phyloP scores from a whole-genome alignment of 1,140 invertebrate genomes.

The Trachymyrmex cornetzi region DNA sequence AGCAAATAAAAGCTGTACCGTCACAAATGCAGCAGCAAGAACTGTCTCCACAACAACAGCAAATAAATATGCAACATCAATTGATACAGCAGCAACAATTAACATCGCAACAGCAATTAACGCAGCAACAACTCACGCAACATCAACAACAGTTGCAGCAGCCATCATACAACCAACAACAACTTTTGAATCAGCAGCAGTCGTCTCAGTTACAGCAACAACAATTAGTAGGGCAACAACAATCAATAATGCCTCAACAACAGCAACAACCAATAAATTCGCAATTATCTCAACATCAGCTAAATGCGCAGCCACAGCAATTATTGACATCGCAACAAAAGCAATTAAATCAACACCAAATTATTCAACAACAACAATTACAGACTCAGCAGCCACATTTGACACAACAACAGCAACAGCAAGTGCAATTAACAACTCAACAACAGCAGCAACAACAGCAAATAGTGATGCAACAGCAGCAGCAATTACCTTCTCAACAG shows the following conservation, averaged over 20 bases:
- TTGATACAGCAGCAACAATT: conserved; percentile 83
- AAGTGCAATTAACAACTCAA: conserved; percentile 68
- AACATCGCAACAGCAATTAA: conserved; percentile 83
- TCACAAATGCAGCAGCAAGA: conserved; percentile 70
- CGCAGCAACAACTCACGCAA: conserved; percentile 80
- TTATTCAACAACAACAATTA: conserved; percentile 74
- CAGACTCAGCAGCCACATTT: conserved; percentile 77
- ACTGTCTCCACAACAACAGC: conserved; percentile 77
- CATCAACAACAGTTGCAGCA: conserved; percentile 82
- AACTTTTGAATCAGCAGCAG: conserved; percentile 82
- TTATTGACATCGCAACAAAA: conserved; percentile 78
- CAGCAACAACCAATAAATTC: conserved; percentile 78
- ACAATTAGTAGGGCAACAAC: conserved; percentile 79
- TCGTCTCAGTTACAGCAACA: conserved; percentile 76
- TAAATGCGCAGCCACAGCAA: conserved; percentile 75
- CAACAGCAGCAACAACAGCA: conserved; percentile 78
- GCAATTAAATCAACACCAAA: conserved; percentile 79
- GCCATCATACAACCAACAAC: conserved; percentile 80
- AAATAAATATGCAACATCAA: conserved; percentile 81
- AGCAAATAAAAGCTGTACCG: conserved; percentile 80
- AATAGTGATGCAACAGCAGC: conserved; percentile 72
- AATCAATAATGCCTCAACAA: conserved; percentile 70
- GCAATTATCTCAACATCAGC: conserved; percentile 80
- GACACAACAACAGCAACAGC: conserved; percentile 82
- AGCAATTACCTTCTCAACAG: conserved; percentile 72